Evolutionary conservation across 2,113 vertebrate genomes (phyloP).

Genomic region (Poicephalus gulielmi): DNA sequence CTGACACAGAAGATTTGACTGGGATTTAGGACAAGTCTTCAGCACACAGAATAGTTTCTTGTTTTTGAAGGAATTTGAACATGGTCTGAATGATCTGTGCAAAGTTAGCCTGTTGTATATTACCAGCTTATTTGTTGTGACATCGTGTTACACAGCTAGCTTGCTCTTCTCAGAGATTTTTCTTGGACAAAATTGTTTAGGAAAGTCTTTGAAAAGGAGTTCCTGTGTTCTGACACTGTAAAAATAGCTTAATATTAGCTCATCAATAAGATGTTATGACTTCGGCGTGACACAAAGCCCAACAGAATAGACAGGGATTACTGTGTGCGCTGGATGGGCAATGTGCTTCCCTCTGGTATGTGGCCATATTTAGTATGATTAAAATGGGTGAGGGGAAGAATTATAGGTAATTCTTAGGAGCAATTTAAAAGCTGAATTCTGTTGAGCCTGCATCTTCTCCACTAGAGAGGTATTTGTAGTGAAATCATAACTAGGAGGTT

Average conservation of each 20-base stretch:
- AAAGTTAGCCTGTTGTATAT: not conserved
- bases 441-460: constrained; percentile 42
- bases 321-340: not conserved
- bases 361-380: constrained; percentile 23
- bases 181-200: constrained; percentile 8
- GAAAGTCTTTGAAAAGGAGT: not conserved
- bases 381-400: not conserved
- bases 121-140: not conserved
- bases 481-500: constrained; percentile 56
- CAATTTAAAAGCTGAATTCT: constrained; percentile 50
- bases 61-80: not conserved
- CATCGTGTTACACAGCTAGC: not conserved
- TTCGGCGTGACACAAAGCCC: not conserved
- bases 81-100: not conserved
- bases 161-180: not conserved
- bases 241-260: not conserved
- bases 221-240: not conserved
- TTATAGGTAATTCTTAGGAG: constrained; percentile 35
- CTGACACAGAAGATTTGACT: not conserved
- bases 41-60: not conserved
- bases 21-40: not conserved
- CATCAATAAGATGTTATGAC: not conserved
- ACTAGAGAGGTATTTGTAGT: constrained; percentile 45
- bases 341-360: not conserved
- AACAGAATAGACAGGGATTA: not conserved